Evolutionary conservation across 2,113 vertebrate species (phyloP).

Genomic region (Acrocephalus kingi): DNA sequence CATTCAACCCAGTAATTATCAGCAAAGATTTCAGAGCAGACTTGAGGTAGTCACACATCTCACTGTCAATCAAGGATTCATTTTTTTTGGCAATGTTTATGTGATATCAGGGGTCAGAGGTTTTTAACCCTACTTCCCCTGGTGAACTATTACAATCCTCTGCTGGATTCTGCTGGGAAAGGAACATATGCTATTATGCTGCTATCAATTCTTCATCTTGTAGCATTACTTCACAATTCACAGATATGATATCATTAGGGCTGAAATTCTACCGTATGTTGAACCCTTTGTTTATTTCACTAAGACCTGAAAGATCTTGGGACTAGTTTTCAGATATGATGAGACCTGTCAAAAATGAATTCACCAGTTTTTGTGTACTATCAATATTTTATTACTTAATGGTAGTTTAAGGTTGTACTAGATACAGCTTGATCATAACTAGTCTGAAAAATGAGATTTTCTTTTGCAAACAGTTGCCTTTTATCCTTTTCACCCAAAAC

Average conservation of each 20-base stretch:
- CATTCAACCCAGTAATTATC: slow-evolving; percentile 66
- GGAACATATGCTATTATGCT: slow-evolving; percentile 39
- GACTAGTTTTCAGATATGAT: slow-evolving; percentile 2
- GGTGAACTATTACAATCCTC: slow-evolving; percentile 57
- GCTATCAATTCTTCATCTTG: slow-evolving; percentile 34
- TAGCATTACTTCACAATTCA: slow-evolving; percentile 33
- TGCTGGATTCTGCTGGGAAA: slow-evolving; percentile 38
- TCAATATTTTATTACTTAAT: not conserved
- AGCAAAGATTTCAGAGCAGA: slow-evolving; percentile 42
- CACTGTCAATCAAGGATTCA: slow-evolving; percentile 55
- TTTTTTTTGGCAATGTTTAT: slow-evolving; percentile 53
- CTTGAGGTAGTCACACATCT: slow-evolving; percentile 49
- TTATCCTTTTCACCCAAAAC: not conserved
- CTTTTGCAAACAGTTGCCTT: not conserved
- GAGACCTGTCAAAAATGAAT: not conserved
- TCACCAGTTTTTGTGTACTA: not conserved
- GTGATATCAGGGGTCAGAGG: slow-evolving; percentile 63
- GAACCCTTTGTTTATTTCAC: slow-evolving; percentile 26
- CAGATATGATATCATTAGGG: slow-evolving; percentile 40
- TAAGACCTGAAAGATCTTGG: slow-evolving; percentile 19
- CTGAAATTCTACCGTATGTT: not conserved
- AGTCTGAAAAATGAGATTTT: not conserved
- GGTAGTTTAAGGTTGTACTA: not conserved
- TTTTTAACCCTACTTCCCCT: slow-evolving; percentile 65
- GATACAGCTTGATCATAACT: not conserved